Percentiles rank a stretch among this genome's conserved stretches.
Evolutionary conservation across 2,888 invertebrate genomes (phyloP).

Genomic region (Endomychus coccineus): DNA sequence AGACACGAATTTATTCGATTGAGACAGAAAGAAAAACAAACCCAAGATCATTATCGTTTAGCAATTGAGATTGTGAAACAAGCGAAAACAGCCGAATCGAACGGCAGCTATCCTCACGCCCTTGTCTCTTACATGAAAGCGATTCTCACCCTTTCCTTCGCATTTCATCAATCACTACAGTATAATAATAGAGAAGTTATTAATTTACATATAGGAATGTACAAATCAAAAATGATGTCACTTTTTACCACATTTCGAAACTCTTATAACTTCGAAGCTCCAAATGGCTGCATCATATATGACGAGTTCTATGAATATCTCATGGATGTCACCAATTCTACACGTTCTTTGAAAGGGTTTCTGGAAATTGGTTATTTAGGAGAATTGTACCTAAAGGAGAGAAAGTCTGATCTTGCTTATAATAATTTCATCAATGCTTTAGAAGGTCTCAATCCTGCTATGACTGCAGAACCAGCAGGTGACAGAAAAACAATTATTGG

Average conservation of each 20-base stretch:
- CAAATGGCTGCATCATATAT: too few species aligned
- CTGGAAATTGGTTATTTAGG: constrained; percentile 10
- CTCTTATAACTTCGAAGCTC: too few species aligned
- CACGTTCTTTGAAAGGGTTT: constrained; percentile 9
- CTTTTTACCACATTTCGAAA: too few species aligned
- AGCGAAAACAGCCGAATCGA: constrained; percentile 7
- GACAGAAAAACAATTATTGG: constrained; percentile 12
- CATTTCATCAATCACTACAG: constrained; percentile 3
- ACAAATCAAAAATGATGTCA: too few species aligned
- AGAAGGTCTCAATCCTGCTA: constrained; percentile 7
- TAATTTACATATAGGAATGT: too few species aligned
- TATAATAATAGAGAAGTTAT: too few species aligned
- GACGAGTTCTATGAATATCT: constrained; percentile 13
- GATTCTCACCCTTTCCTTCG: constrained; percentile 7
- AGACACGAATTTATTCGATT: constrained; percentile 4
- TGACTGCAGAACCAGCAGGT: constrained; percentile 9
- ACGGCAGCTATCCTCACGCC: constrained; percentile 4
- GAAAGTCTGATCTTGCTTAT: constrained; percentile 7
- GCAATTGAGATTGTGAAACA: constrained; percentile 3
- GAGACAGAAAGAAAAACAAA: neutral
- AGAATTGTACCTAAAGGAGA: constrained; percentile 8
- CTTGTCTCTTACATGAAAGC: constrained; percentile 8
- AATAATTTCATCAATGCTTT: constrained; percentile 10
- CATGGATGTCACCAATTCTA: constrained; percentile 10
- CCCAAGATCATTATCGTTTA: constrained; percentile 3